Percentiles rank a stretch among this genome's conserved stretches.
Conservation (phyloP, 2,113 vertebrate genomes). For the Falcunculus frontatus region DNA sequence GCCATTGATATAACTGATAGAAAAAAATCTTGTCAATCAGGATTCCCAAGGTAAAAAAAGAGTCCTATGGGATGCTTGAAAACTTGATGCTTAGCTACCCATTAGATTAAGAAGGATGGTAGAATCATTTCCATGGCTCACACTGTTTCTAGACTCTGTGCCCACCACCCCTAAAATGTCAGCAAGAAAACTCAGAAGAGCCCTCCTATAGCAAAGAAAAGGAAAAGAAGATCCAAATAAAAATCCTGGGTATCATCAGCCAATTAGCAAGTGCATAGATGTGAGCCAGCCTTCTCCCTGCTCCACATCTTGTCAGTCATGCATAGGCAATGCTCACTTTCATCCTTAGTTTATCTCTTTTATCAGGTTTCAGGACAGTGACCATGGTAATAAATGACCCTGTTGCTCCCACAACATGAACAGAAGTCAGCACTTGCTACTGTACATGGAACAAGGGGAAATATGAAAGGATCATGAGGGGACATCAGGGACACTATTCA, state of each 20-base stretch:
- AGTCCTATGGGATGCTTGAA: not conserved
- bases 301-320: not conserved
- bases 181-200: not conserved
- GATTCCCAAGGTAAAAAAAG: not conserved
- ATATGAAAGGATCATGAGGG: not conserved
- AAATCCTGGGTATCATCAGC: not conserved
- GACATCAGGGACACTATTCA: not conserved
- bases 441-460: not conserved
- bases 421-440: not conserved
- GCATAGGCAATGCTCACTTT: not conserved
- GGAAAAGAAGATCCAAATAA: not conserved
- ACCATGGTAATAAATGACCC: not conserved
- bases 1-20: not conserved
- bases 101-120: not conserved
- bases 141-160: not conserved
- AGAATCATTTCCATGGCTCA: not conserved
- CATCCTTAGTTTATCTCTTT: not conserved
- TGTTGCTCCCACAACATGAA: not conserved
- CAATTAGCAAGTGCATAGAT: not conserved
- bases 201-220: not conserved
- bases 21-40: not conserved
- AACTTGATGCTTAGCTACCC: not conserved
- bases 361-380: not conserved
- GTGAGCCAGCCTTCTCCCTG: not conserved
- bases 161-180: not conserved